Conservation (phyloP, 1,140 invertebrate species). For the Pachyrhynchus sulphureomaculatus region DNA sequence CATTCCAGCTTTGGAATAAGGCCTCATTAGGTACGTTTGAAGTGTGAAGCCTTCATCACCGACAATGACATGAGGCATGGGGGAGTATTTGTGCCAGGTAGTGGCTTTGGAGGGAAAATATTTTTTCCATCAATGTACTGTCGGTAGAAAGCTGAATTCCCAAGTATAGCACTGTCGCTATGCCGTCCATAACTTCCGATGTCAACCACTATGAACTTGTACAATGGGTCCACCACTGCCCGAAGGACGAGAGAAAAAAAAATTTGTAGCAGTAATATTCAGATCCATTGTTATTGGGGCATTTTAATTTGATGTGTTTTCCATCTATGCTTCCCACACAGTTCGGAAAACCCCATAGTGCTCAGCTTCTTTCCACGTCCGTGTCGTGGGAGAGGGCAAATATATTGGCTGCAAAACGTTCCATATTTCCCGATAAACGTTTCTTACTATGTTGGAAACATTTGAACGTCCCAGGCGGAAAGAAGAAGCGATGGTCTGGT, state of each 20-base stretch:
- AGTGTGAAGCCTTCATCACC: slow-evolving; percentile 54
- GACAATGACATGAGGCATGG: slow-evolving; percentile 39
- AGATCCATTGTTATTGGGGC: slow-evolving; percentile 46
- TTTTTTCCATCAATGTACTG: slow-evolving; percentile 27
- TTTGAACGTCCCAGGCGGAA: no score
- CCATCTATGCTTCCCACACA: slow-evolving; percentile 52
- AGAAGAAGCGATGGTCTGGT: no score
- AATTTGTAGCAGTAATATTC: slow-evolving; percentile 51
- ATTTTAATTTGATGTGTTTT: slow-evolving; percentile 52
- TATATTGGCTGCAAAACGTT: not conserved
- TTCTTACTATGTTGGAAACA: no score
- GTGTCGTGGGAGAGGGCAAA: not conserved
- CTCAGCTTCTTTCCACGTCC: slow-evolving; percentile 39
- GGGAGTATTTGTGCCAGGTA: slow-evolving; percentile 37
- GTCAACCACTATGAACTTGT: slow-evolving; percentile 52
- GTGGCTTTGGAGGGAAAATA: slow-evolving; percentile 35
- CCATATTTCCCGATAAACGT: no score
- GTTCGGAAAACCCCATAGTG: slow-evolving; percentile 47
- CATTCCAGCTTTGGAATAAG: slow-evolving; percentile 19
- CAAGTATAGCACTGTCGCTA: slow-evolving; percentile 48
- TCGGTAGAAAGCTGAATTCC: slow-evolving; percentile 40
- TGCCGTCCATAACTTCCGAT: slow-evolving; percentile 50
- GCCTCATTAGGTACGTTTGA: slow-evolving; percentile 44
- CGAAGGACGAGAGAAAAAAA: slow-evolving; percentile 52
- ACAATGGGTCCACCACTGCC: slow-evolving; percentile 51